Evolutionary conservation across 2,888 invertebrate species (phyloP).

Genomic region (Globia sparganii): DNA sequence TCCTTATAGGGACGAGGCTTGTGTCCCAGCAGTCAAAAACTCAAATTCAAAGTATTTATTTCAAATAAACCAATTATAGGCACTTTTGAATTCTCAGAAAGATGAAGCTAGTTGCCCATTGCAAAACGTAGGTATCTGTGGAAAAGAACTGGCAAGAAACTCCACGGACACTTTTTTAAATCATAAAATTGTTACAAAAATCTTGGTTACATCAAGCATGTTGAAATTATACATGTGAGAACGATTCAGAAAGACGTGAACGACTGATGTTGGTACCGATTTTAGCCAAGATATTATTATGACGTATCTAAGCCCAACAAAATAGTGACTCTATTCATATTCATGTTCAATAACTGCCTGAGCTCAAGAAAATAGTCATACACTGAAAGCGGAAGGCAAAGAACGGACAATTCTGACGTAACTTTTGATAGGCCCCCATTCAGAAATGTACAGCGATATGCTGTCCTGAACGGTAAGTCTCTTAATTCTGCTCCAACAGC

Average conservation of each 20-base stretch:
- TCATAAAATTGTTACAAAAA: no score
- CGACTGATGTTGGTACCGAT: neutral
- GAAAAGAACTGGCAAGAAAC: no score
- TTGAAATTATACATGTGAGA: no score
- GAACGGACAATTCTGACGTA: neutral
- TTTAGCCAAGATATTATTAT: neutral
- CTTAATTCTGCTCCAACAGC: conserved; percentile 39
- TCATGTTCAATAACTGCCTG: neutral
- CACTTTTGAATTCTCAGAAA: no score
- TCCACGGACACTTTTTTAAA: no score
- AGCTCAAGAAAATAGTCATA: neutral
- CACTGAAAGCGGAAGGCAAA: neutral
- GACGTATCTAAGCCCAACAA: neutral
- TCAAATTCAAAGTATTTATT: no score
- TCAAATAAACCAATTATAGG: no score
- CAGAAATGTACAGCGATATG: conserved; percentile 22
- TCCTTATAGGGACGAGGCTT: neutral
- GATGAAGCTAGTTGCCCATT: no score
- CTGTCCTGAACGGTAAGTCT: conserved; percentile 24
- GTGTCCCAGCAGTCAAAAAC: neutral
- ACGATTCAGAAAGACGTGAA: no score
- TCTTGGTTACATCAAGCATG: no score
- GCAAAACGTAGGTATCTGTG: no score
- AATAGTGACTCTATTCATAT: neutral
- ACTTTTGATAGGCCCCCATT: conserved; percentile 18